Evolutionary conservation across 2,113 vertebrate species (phyloP).

Genomic region (Lamprotornis superbus): DNA sequence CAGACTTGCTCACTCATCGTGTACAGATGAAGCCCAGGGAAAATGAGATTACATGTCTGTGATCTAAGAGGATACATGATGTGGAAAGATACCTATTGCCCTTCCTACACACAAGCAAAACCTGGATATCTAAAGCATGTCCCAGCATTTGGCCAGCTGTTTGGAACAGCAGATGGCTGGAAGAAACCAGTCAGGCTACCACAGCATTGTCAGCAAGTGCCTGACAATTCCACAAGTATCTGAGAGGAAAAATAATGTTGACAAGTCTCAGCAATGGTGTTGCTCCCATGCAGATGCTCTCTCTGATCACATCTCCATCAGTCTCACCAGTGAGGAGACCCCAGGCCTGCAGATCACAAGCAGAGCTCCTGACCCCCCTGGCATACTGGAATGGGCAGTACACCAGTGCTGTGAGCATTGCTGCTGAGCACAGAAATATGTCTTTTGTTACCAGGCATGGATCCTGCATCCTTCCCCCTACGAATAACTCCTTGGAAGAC

Average conservation of each 20-base stretch:
- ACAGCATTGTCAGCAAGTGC: not conserved
- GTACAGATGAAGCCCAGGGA: not conserved
- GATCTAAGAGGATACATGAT: not conserved
- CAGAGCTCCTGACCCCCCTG: not conserved
- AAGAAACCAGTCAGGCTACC: not conserved
- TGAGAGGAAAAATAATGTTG: not conserved
- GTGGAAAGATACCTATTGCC: not conserved
- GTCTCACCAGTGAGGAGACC: not conserved
- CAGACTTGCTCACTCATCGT: not conserved
- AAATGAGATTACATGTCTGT: not conserved
- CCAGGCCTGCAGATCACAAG: not conserved
- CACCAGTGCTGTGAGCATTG: no score
- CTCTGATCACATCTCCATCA: not conserved
- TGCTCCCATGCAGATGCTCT: not conserved
- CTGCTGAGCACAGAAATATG: rapidly evolving
- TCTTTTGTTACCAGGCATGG: not conserved
- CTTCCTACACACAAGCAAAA: not conserved
- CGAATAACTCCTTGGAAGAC: not conserved
- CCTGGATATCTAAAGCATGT: not conserved
- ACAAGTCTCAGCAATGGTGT: not conserved
- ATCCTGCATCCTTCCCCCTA: not conserved
- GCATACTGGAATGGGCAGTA: not conserved
- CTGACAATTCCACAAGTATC: rapidly evolving
- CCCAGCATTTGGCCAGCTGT: not conserved
- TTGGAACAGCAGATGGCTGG: not conserved